These are phyloP conservation scores for Gavia stellata DNA, from an alignment of 2,113 vertebrate species.

Conservation along the genomic window DNA sequence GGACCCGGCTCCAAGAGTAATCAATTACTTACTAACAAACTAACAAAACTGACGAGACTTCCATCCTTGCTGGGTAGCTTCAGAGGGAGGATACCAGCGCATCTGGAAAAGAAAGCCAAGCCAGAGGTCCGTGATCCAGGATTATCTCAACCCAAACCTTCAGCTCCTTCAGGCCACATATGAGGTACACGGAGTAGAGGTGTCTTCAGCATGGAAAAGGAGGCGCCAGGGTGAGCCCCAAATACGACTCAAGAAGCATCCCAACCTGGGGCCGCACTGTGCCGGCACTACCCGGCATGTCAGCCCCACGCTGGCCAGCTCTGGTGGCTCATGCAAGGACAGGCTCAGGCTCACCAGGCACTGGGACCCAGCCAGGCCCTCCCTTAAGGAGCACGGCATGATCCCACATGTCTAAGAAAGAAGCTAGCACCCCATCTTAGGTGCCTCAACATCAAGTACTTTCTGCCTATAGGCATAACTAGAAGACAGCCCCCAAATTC, in stretches of 20 bases:
- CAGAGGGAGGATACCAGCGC: constrained; percentile 95
- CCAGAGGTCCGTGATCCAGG: not conserved
- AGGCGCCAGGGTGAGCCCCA: not conserved
- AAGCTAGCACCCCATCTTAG: not conserved
- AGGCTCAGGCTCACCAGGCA: not conserved
- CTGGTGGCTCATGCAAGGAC: not conserved
- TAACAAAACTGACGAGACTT: constrained; percentile 98
- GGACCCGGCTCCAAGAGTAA: not conserved
- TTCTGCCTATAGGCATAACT: not conserved
- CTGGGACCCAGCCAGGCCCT: not conserved
- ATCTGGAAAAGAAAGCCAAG: constrained; percentile 79
- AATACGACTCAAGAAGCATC: rapidly evolving
- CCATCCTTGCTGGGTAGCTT: constrained; percentile 94
- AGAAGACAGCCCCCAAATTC: not conserved
- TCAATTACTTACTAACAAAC: constrained; percentile 69
- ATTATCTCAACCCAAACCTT: not conserved
- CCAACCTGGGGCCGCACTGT: not conserved
- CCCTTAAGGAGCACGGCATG: not conserved
- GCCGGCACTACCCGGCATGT: rapidly evolving
- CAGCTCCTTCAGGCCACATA: not conserved
- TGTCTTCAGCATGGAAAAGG: not conserved
- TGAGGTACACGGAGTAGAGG: not conserved
- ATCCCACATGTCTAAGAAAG: not conserved
- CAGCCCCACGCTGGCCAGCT: no score
- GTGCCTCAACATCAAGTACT: not conserved